Base-by-base conservation (phyloP, 2,888 invertebrate species). In the Arrhopalites spinosus region DNA sequence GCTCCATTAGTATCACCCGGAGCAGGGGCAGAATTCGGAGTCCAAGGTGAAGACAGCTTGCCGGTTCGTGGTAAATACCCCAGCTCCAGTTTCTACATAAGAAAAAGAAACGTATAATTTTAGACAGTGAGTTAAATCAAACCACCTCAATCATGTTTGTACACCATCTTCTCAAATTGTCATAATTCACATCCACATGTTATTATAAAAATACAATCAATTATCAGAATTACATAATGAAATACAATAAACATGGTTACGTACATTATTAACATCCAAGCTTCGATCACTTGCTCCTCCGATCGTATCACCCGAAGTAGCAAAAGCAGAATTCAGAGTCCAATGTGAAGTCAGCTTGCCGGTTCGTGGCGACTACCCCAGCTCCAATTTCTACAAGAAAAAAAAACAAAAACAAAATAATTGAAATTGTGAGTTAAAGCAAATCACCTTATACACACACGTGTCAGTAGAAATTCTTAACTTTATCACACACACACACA, bases 31-130 rank as follows among this genome's bases (percentile, higher is more conserved):
- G 89, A 92, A 88, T 93, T 93, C 88, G 94, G 92, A 88, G 94
- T 93, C 95, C 95, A 95, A 92, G 94, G 93, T 87, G 95, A 94
- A 89, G 94, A 93, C 93, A 95, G 95, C 90, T 93, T 95, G 94
- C 92, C 92, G 90, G 73, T 77, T 23, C 3, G 13, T 11, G 59
- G 20, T 69, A 78, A 76, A 63, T 77, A 74, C 77, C 79, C 76
- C 80, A 79, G 79, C 77, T 79, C 81, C 78, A 78, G 76, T 77
- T 76, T 76, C 79, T 81, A 72, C 20, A 77, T 30, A 13, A 56
- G 23, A 56, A 56, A n/a, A n/a, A n/a, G n/a, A n/a, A n/a, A n/a
- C n/a, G n/a, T n/a, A n/a, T n/a, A n/a, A n/a, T n/a, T n/a, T n/a
- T n/a, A n/a, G n/a, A n/a, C n/a, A n/a, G n/a, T n/a, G n/a, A n/a